phyloP scores from a whole-genome alignment of 2,888 invertebrate species.

The Leucozona laternaria region DNA sequence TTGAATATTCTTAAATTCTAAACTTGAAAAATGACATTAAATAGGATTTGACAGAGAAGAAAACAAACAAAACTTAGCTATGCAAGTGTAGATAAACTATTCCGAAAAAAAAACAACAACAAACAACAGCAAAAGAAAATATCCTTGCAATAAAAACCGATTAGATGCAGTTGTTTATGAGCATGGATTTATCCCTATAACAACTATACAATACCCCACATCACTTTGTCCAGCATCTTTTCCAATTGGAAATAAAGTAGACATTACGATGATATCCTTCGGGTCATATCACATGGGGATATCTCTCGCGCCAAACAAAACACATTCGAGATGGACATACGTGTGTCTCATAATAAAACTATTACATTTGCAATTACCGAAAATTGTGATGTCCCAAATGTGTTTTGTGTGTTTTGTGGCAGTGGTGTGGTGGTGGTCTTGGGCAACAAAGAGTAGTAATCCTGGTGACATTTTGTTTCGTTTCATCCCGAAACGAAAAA shows the following conservation, averaged over 20 bases:
- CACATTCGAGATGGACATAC: constrained; percentile 75
- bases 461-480: constrained; percentile 21
- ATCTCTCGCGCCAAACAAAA: constrained; percentile 77
- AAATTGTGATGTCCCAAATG: constrained; percentile 69
- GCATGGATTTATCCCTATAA: constrained; percentile 79
- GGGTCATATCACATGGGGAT: constrained; percentile 80
- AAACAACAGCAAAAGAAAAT: constrained; percentile 18
- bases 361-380: constrained; percentile 76
- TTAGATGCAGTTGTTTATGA: constrained; percentile 83
- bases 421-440: not conserved
- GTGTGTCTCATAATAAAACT: constrained; percentile 77
- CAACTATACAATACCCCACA: not conserved
- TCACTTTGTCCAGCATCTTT: constrained; percentile 77
- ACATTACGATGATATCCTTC: constrained; percentile 81
- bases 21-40: not conserved
- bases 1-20: too few relatives aligned
- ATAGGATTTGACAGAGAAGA: not conserved
- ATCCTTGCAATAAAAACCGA: constrained; percentile 77
- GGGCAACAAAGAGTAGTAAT: constrained; percentile 49
- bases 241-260: constrained; percentile 82
- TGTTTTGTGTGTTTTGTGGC: not conserved
- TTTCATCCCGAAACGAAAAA: constrained; percentile 35
- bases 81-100: not conserved
- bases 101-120: not conserved
- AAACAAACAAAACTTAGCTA: not conserved